phyloP scores from a whole-genome alignment of 2,888 invertebrate species.

The Philonicus albiceps region DNA sequence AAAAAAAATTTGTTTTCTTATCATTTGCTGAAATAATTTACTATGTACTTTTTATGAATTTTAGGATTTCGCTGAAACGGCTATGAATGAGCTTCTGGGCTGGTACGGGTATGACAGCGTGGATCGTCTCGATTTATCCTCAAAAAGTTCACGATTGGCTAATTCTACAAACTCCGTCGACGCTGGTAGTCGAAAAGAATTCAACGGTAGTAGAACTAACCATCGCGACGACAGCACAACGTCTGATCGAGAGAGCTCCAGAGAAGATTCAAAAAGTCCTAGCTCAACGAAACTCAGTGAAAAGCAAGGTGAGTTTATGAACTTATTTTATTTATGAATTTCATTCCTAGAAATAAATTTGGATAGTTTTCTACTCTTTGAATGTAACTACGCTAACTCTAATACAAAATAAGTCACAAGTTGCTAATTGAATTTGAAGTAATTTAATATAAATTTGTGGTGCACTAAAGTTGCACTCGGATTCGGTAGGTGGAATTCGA shows the following conservation, averaged over 20 bases:
- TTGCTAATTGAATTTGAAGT: too few relatives aligned
- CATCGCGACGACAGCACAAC: slow-evolving; percentile 56
- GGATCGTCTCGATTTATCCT: slow-evolving; percentile 67
- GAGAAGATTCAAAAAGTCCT: slow-evolving; percentile 63
- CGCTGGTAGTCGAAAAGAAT: neutral
- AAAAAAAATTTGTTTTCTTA: too few relatives aligned
- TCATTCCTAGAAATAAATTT: too few relatives aligned
- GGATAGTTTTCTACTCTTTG: too few relatives aligned
- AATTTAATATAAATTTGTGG: too few relatives aligned
- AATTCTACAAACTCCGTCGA: slow-evolving; percentile 52
- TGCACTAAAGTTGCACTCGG: too few relatives aligned
- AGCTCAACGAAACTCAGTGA: slow-evolving; percentile 59
- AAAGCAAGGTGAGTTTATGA: slow-evolving; percentile 56
- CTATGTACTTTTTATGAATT: slow-evolving; percentile 53
- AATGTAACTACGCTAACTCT: too few relatives aligned
- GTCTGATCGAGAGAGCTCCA: slow-evolving; percentile 62
- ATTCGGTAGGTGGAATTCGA: too few relatives aligned
- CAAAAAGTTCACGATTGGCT: slow-evolving; percentile 59
- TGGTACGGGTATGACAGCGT: slow-evolving; percentile 88
- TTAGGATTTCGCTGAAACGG: slow-evolving; percentile 90
- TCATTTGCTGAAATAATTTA: neutral
- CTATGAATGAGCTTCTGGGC: slow-evolving; percentile 90
- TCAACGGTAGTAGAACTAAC: slow-evolving; percentile 42
- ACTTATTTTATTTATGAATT: neutral
- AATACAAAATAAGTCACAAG: too few relatives aligned